These are phyloP conservation scores for Conops quadrifasciatus DNA, from an alignment of 2,888 invertebrate genomes.

Conservation along the genomic window DNA sequence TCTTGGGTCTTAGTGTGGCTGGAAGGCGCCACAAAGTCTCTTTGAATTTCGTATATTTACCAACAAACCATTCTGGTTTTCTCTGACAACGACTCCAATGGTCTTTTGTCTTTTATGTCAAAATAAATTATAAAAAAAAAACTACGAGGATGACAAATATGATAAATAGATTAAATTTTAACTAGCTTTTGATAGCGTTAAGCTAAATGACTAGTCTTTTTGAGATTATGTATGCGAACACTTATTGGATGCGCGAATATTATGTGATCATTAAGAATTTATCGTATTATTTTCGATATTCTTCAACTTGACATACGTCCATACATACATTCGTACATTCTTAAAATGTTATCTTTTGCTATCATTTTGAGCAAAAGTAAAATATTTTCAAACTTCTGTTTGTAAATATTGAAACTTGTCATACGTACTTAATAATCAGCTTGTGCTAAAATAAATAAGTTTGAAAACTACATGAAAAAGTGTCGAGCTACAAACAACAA, in stretches of 20 bases:
- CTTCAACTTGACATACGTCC: too few relatives aligned
- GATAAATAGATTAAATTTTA: too few relatives aligned
- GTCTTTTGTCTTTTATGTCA: too few relatives aligned
- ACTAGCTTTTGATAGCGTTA: too few relatives aligned
- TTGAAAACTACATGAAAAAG: background rate
- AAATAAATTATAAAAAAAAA: too few relatives aligned
- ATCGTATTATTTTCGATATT: too few relatives aligned
- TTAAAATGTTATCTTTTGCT: background rate
- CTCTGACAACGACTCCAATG: too few relatives aligned
- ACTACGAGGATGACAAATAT: too few relatives aligned
- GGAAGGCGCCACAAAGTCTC: constrained; percentile 29
- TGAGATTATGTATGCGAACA: too few relatives aligned
- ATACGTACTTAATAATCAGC: background rate
- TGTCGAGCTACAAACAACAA: constrained; percentile 26
- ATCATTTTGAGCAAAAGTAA: background rate
- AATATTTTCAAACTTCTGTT: constrained; percentile 14
- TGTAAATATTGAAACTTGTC: constrained; percentile 8
- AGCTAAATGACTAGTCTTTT: too few relatives aligned
- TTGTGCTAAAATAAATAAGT: background rate
- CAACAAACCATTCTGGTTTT: background rate
- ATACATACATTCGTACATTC: background rate
- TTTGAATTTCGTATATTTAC: constrained; percentile 7
- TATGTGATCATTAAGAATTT: too few relatives aligned
- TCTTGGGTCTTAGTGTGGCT: background rate
- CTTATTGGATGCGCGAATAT: too few relatives aligned